Percentiles rank a stretch among this genome's conserved stretches.
Evolutionary conservation across 1,140 invertebrate genomes (phyloP).

Genomic region (Nixonia krombeini): DNA sequence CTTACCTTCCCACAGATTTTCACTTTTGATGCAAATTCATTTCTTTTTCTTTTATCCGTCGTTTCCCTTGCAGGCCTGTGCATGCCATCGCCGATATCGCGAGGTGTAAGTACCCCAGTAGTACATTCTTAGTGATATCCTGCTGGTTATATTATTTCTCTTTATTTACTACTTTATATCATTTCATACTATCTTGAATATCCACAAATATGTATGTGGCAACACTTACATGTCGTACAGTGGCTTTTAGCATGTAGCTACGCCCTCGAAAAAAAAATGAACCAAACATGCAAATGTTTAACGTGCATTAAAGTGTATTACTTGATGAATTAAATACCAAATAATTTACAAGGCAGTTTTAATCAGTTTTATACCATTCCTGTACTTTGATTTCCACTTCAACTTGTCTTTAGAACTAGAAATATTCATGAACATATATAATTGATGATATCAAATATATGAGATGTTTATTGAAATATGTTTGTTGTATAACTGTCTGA

Average conservation of each 20-base stretch:
- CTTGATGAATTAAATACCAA: too few species aligned
- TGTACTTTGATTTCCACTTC: too few species aligned
- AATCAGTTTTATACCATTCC: too few species aligned
- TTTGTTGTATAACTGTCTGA: too few species aligned
- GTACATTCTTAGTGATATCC: constrained; percentile 31
- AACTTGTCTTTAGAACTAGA: too few species aligned
- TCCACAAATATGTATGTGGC: not conserved
- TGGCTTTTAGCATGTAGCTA: not conserved
- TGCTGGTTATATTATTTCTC: constrained; percentile 5
- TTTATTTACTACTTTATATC: not conserved
- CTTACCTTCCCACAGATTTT: constrained; percentile 5
- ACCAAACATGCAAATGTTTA: too few species aligned
- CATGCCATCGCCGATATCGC: constrained; percentile 88
- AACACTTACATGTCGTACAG: not conserved
- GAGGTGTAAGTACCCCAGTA: constrained; percentile 84
- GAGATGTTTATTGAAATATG: too few species aligned
- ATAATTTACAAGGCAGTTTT: too few species aligned
- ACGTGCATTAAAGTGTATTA: too few species aligned
- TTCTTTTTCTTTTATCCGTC: constrained; percentile 62
- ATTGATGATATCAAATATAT: too few species aligned
- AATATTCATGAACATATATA: too few species aligned
- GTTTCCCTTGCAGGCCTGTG: constrained; percentile 77
- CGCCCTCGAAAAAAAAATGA: too few species aligned
- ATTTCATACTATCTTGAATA: not conserved
- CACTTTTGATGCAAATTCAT: constrained; percentile 47